phyloP scores from a whole-genome alignment of 2,797 vertebrate species.

The Cossypha niveicapilla region DNA sequence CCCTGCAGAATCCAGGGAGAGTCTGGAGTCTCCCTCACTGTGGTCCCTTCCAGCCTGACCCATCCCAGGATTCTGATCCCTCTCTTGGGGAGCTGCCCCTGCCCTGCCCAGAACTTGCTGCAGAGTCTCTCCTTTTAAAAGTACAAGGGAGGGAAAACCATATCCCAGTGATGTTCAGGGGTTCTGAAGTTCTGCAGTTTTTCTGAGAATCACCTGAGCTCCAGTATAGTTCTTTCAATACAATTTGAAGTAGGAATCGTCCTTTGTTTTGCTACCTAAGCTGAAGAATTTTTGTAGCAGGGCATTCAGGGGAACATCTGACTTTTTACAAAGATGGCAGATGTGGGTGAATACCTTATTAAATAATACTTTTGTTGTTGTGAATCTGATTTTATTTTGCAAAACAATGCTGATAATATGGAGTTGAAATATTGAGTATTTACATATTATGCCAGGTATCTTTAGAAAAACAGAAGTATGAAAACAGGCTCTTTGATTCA shows the following conservation, averaged over 20 bases:
- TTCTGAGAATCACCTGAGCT: accelerated
- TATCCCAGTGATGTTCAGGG: accelerated
- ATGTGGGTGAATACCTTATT: background rate
- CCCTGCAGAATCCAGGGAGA: background rate
- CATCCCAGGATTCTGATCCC: background rate
- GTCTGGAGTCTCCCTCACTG: background rate
- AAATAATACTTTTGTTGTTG: no score
- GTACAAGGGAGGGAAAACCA: accelerated
- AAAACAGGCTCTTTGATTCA: background rate
- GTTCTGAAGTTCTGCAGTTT: background rate
- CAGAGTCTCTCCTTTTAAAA: accelerated
- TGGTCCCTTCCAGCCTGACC: background rate
- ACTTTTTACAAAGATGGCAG: accelerated
- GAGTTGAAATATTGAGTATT: background rate
- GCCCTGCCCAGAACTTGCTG: background rate
- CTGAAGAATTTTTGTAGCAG: background rate
- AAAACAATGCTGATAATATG: background rate
- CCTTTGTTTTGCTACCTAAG: background rate
- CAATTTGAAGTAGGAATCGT: background rate
- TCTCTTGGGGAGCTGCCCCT: background rate
- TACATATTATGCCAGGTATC: background rate
- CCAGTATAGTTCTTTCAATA: accelerated
- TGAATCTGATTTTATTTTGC: background rate
- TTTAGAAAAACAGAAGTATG: background rate
- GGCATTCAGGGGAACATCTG: background rate